Percentiles rank a stretch among this genome's conserved stretches.
phyloP scores from a whole-genome alignment of 1,140 invertebrate species.

The Nephotettix cincticeps region DNA sequence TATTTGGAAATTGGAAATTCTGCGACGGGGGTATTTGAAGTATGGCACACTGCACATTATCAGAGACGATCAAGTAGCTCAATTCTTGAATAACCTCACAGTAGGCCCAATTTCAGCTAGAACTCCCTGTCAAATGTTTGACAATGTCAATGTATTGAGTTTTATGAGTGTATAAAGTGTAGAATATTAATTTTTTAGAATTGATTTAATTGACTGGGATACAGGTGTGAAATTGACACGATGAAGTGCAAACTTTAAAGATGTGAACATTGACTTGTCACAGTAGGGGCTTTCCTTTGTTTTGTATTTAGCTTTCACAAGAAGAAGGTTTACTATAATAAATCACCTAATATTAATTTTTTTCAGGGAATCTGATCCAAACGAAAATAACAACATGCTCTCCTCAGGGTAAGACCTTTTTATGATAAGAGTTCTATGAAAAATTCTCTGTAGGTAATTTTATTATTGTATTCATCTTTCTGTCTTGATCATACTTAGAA shows the following conservation, averaged over 20 bases:
- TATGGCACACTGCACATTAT: too few relatives aligned
- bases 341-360: neutral
- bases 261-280: neutral
- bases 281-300: neutral
- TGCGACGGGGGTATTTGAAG: too few relatives aligned
- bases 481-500: neutral
- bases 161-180: too few relatives aligned
- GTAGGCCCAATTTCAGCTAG: too few relatives aligned
- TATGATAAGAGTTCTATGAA: too few relatives aligned
- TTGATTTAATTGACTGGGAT: neutral
- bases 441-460: neutral
- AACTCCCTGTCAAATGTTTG: too few relatives aligned
- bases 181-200: neutral
- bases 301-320: neutral
- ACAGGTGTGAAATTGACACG: neutral
- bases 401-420: constrained; percentile 6
- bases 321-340: neutral
- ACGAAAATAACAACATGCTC: neutral
- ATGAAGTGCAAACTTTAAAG: neutral
- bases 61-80: too few relatives aligned
- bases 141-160: too few relatives aligned
- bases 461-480: neutral
- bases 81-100: too few relatives aligned
- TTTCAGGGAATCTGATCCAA: neutral
- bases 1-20: too few relatives aligned